Base-by-base conservation (phyloP, 2,888 invertebrate genomes). In the Cybosia mesomella region DNA sequence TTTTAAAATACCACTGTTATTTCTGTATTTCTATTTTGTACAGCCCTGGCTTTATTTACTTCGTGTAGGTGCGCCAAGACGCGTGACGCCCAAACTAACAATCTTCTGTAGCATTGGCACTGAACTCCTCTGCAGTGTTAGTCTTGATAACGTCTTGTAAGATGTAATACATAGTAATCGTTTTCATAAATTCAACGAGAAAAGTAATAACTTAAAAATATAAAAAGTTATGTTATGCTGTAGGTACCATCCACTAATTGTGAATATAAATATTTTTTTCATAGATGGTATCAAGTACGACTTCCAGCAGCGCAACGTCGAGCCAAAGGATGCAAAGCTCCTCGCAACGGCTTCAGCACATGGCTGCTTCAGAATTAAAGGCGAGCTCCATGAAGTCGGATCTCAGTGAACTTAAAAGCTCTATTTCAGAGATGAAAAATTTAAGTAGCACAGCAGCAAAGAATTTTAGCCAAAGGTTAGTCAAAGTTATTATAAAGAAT, bases 381-480 rank as follows among this genome's bases (percentile, higher is more conserved):
- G 97, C 98, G 76, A 97, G 97, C 87, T 97, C 97, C 71, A 96
- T 98, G 94, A 97, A 98, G 93, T 97, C 97, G 75, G 97, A 98
- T 90, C 95, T 97, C 62, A 96, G 96, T 72, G 97, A 97, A 87
- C 95, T 98, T 76, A 97, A 98, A 91, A 97, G 97, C 88, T 97
- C 97, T 87, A 97, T 98, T 91, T 97, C 97, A 73, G 98, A 98
- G 95, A 98, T 98, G 96, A 98, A 97, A 93, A 98, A 97, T 84
- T 94, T 97, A 71, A 94, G 94, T 83, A 93, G 87, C 82, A 87
- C 93, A 58, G 89, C 92, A 68, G 92, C 93, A 70, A 88, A 92
- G 81, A 94, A 92, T 82, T 93, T 94, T 81, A 90, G 91, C 84
- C 92, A 93, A 87, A 91, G 94, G 94, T 94, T 76, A 86, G 86